Conservation (phyloP, 1,140 invertebrate species). For the Microplitis mediator region DNA sequence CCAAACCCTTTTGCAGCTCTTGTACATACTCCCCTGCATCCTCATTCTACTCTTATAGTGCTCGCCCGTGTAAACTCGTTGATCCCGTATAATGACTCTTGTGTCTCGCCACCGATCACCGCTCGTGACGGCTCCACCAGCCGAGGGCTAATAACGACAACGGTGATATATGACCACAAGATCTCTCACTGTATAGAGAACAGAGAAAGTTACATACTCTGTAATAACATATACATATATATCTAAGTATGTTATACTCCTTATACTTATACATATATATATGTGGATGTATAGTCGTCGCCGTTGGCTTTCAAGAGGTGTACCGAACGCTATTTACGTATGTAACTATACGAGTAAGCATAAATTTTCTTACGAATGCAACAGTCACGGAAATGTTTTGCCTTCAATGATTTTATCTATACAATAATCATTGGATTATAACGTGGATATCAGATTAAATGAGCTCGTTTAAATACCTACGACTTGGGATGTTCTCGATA, state of each 20-base stretch:
- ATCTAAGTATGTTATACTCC: neutral
- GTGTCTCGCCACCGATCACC: slow-evolving; percentile 23
- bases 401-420: slow-evolving; percentile 7
- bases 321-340: slow-evolving; percentile 13
- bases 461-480: too few relatives aligned
- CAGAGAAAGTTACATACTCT: slow-evolving; percentile 7
- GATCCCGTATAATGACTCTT: slow-evolving; percentile 20
- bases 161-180: slow-evolving; percentile 25
- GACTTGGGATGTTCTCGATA: too few relatives aligned
- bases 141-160: slow-evolving; percentile 28
- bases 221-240: neutral
- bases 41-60: neutral
- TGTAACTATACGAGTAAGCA: slow-evolving; percentile 13
- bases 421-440: neutral
- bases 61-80: slow-evolving; percentile 19
- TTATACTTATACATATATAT: neutral
- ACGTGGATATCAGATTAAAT: too few relatives aligned
- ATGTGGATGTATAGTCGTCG: neutral
- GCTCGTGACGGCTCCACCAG: slow-evolving; percentile 22
- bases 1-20: too few relatives aligned
- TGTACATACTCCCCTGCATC: neutral
- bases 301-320: slow-evolving; percentile 11
- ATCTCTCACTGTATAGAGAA: neutral
- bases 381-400: slow-evolving; percentile 5
- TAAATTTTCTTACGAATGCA: slow-evolving; percentile 9